phyloP scores from a whole-genome alignment of 1,140 invertebrate species.

The Apis laboriosa region DNA sequence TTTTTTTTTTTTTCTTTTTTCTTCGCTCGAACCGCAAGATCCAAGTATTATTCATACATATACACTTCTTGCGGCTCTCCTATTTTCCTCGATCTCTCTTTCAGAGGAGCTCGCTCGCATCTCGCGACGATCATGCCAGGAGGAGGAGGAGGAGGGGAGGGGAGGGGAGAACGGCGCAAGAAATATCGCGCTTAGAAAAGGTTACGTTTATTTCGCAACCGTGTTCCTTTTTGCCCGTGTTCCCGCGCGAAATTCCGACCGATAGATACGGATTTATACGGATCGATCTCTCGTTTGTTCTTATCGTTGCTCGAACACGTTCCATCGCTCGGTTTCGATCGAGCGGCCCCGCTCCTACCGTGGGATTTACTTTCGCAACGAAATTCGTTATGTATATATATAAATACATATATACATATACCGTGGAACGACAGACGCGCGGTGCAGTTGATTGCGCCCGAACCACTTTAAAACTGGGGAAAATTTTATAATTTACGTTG shows the following conservation, averaged over 20 bases:
- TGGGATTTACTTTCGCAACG: neutral
- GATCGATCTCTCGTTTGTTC: constrained; percentile 17
- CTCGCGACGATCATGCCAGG: neutral
- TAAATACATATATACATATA: too few species aligned
- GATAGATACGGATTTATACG: constrained; percentile 21
- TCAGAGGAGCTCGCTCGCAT: constrained; percentile 6
- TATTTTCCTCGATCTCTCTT: neutral
- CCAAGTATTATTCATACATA: neutral
- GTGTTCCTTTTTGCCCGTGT: constrained; percentile 22
- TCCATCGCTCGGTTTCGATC: neutral
- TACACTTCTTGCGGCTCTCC: constrained; percentile 37
- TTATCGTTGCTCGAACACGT: neutral
- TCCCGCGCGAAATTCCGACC: constrained; percentile 25
- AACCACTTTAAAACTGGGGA: constrained; percentile 4
- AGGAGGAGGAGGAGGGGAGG: too few species aligned
- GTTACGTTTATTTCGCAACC: constrained; percentile 36
- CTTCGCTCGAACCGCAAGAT: constrained; percentile 1
- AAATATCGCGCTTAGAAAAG: constrained; percentile 30
- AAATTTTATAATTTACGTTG: constrained; percentile 30
- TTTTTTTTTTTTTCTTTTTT: too few species aligned
- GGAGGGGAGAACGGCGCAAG: constrained; percentile 2
- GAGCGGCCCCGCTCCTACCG: neutral
- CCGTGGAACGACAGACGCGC: neutral
- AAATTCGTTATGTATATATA: neutral
- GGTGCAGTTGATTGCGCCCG: neutral